Conservation (phyloP, 2,113 vertebrate genomes). For the Gnathochromis pfefferi region DNA sequence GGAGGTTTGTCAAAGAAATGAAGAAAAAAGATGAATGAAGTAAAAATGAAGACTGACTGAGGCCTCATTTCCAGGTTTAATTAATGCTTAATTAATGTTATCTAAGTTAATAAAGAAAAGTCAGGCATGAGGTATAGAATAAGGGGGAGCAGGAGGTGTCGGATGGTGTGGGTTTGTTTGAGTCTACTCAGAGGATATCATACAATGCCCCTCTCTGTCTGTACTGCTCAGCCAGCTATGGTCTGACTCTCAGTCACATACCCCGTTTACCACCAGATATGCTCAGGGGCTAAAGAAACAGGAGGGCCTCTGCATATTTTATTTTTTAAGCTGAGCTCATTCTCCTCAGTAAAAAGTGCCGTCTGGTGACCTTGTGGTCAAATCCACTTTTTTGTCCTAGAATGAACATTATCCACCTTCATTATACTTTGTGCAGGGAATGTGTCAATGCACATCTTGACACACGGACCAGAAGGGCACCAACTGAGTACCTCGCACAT, state of each 20-base stretch:
- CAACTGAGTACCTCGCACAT: background rate
- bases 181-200: constrained; percentile 8
- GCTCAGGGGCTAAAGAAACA: constrained; percentile 23
- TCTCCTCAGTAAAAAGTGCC: background rate
- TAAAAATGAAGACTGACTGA: background rate
- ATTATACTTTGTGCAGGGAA: background rate
- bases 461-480: background rate
- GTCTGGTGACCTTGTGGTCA: constrained; percentile 42
- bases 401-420: constrained; percentile 14
- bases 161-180: constrained; percentile 12
- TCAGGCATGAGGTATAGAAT: constrained; percentile 18
- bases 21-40: background rate
- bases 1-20: background rate
- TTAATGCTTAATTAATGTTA: constrained; percentile 34
- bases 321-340: background rate
- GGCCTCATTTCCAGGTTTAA: constrained; percentile 15
- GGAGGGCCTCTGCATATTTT: constrained; percentile 27
- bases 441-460: background rate
- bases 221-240: constrained; percentile 14
- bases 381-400: constrained; percentile 8
- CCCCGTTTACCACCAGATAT: constrained; percentile 45
- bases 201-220: constrained; percentile 66
- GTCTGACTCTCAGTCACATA: constrained; percentile 41
- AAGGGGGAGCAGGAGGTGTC: constrained; percentile 3
- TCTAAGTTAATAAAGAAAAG: constrained; percentile 33